Base-by-base conservation (phyloP, 2,113 vertebrate genomes). In the Pao palembangensis region DNA sequence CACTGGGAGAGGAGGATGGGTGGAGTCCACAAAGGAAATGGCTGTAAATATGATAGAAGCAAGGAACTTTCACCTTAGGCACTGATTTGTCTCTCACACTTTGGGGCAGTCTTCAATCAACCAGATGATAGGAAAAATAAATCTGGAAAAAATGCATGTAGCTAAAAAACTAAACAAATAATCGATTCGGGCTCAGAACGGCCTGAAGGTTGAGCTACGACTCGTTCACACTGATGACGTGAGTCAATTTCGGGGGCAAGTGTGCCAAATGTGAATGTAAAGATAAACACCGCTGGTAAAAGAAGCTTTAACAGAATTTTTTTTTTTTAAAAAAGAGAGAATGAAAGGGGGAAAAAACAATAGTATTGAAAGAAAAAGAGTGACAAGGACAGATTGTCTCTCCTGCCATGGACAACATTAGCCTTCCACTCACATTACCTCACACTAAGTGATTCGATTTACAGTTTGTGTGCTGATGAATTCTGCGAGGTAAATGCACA, bases 401-500 rank as follows among this genome's bases (percentile, higher is more conserved):
- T 31, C 51, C 43, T 62, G 59, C 51, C 55, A 58, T 42, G 56
- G 57, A 46, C 44, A 60, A 62, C 74, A 78, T 82, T 63, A 80
- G 70, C 64, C 71, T 77, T 83, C 73, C 51, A 18, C 70, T 83
- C 70, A 64, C 48, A 70, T 73, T 62, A 75, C 61, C 65, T 61
- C 78, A 71, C 55, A 51, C 70, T 19, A 65, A 77, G 62, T 58
- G 62, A 85, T 81, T 73, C 61, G 51, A 78, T 74, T 79, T 58
- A 71, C 41, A 58, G 50, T 59, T 50, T 19, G 31, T 25, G 58
- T 54, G 11, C 28, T 2, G 41, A 61, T 53, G 28, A 61, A 55
- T 25, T 23, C 72, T 34, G 47, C 55, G 58, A 25, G 25, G 58
- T 19, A 46, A 18, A 17, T 51, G 50, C 44, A 58, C 13, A 23